Conservation (phyloP, 2,113 vertebrate species). For the human (Homo sapiens) region GRCh38 chr18:61056501-61057000, state of each 20-base stretch:
- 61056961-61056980: constrained; percentile 81
- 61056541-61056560: not conserved
- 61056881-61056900: constrained; percentile 72
- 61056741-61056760: constrained; percentile 61
- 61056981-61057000: constrained; percentile 81
- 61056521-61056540: rapidly evolving
- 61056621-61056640: not conserved
- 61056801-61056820: constrained; percentile 52
- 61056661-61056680: not conserved
- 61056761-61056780: constrained; percentile 34
- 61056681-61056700: not conserved
- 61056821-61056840: constrained; percentile 64
- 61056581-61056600: not conserved
- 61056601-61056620: not conserved
- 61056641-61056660: not conserved
- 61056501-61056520: not conserved
- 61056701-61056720: constrained; percentile 3
- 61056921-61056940: constrained; percentile 72
- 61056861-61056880: constrained; percentile 77
- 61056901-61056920: constrained; percentile 79
- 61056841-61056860: constrained; percentile 54
- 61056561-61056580: not conserved
- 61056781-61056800: constrained; percentile 57
- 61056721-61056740: constrained; percentile 5
- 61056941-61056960: constrained; percentile 79